A percentile compares a stretch with the other conserved stretches of the same genome.
These are phyloP conservation scores for Branchellion lobata DNA, from an alignment of 2,888 invertebrate species.

Conservation along the genomic window DNA sequence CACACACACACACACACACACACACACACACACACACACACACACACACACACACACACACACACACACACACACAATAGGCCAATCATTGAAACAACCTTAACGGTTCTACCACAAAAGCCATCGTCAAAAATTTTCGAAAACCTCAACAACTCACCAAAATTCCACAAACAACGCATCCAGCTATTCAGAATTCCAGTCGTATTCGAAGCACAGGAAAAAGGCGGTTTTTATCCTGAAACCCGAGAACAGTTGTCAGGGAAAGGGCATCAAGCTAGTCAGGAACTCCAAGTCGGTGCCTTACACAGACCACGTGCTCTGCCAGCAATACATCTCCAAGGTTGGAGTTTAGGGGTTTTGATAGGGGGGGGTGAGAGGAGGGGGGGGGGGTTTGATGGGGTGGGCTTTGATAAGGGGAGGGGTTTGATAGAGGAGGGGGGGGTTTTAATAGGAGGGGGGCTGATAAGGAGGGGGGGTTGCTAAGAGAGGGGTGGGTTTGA, in stretches of 20 bases:
- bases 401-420: no score
- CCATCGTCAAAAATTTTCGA: no score
- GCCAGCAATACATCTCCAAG: slow-evolving; percentile 75
- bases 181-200: slow-evolving; percentile 62
- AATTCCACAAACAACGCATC: no score
- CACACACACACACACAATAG: no score
- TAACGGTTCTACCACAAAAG: no score
- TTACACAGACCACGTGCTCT: slow-evolving; percentile 78
- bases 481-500: no score
- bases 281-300: slow-evolving; percentile 78
- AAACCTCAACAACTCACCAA: no score
- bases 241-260: slow-evolving; percentile 87
- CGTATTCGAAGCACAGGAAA: slow-evolving; percentile 73
- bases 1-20: neutral
- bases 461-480: neutral
- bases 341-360: no score
- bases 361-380: neutral
- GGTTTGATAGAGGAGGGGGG: neutral
- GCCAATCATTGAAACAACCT: no score
- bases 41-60: no score
- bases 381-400: neutral
- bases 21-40: neutral
- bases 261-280: slow-evolving; percentile 82
- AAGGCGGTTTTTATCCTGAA: slow-evolving; percentile 80
- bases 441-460: neutral